A percentile compares a stretch with the other conserved stretches of the same genome.
Conservation (phyloP, 2,888 invertebrate genomes). For the Synanthedon andrenaeformis region DNA sequence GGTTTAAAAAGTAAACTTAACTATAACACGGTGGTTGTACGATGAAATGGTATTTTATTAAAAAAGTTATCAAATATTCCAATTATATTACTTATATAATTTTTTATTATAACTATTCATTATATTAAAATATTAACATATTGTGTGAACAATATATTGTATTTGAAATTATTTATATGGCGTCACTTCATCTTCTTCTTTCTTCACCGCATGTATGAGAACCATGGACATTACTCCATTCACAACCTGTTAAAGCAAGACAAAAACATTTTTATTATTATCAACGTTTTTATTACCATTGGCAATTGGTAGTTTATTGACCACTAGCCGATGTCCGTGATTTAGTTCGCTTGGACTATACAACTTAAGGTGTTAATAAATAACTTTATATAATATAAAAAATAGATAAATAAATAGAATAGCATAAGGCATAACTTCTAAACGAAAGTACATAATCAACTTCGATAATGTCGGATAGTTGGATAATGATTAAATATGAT, state of each 20-base stretch:
- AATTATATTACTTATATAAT: not conserved
- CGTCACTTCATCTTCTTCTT: conserved; percentile 75
- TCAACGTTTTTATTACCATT: too few relatives aligned
- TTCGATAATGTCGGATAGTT: too few relatives aligned
- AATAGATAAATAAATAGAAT: too few relatives aligned
- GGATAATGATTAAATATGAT: too few relatives aligned
- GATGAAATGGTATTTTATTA: not conserved
- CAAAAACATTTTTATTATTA: conserved; percentile 3
- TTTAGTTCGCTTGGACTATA: too few relatives aligned
- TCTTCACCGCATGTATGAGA: conserved; percentile 79
- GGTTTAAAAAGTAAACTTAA: not conserved
- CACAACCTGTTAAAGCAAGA: conserved; percentile 64
- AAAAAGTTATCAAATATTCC: not conserved
- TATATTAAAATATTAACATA: conserved; percentile 5
- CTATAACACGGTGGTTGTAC: not conserved
- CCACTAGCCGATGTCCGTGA: too few relatives aligned
- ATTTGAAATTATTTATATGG: conserved; percentile 51
- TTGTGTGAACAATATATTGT: not conserved
- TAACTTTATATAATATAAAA: too few relatives aligned
- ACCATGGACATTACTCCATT: conserved; percentile 78
- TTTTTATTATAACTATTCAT: not conserved
- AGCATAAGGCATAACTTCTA: too few relatives aligned
- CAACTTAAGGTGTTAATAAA: too few relatives aligned
- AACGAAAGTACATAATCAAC: too few relatives aligned
- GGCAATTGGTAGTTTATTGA: too few relatives aligned